Percentiles rank a stretch among this genome's conserved stretches.
These are phyloP conservation scores for Argyrosomus regius DNA, from an alignment of 2,797 vertebrate genomes.

Conservation along the genomic window DNA sequence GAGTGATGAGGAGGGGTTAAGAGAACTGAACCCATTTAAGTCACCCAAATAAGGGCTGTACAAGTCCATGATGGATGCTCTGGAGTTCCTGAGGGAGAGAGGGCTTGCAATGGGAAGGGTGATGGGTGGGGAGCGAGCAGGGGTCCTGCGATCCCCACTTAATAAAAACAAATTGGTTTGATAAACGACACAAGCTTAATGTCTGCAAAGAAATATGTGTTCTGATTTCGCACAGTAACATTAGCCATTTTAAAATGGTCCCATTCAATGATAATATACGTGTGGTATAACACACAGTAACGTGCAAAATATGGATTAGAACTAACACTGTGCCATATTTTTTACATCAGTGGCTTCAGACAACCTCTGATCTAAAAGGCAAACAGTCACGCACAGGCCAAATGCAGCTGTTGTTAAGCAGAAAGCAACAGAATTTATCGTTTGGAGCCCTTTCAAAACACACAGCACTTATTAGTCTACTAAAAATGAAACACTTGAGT, in stretches of 20 bases:
- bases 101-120: slow-evolving; percentile 61
- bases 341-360: slow-evolving; percentile 20
- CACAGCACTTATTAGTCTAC: slow-evolving; percentile 51
- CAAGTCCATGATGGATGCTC: slow-evolving; percentile 80
- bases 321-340: slow-evolving; percentile 4
- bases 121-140: slow-evolving; percentile 67
- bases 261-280: slow-evolving; percentile 1
- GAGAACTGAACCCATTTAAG: slow-evolving; percentile 91
- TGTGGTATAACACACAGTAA: not conserved
- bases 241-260: slow-evolving; percentile 33
- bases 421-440: slow-evolving; percentile 49
- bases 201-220: slow-evolving; percentile 63
- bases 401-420: slow-evolving; percentile 43
- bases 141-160: slow-evolving; percentile 75
- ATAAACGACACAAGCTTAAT: slow-evolving; percentile 70
- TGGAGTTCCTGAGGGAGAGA: slow-evolving; percentile 79
- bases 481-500: slow-evolving; percentile 57
- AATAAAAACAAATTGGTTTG: slow-evolving; percentile 83
- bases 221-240: slow-evolving; percentile 43
- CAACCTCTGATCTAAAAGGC: slow-evolving; percentile 26
- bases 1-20: slow-evolving; percentile 89
- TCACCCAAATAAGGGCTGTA: slow-evolving; percentile 88
- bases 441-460: slow-evolving; percentile 58
- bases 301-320: slow-evolving; percentile 22
- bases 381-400: slow-evolving; percentile 34